phyloP scores from a whole-genome alignment of 2,888 invertebrate genomes.

The Octodonta nipae region DNA sequence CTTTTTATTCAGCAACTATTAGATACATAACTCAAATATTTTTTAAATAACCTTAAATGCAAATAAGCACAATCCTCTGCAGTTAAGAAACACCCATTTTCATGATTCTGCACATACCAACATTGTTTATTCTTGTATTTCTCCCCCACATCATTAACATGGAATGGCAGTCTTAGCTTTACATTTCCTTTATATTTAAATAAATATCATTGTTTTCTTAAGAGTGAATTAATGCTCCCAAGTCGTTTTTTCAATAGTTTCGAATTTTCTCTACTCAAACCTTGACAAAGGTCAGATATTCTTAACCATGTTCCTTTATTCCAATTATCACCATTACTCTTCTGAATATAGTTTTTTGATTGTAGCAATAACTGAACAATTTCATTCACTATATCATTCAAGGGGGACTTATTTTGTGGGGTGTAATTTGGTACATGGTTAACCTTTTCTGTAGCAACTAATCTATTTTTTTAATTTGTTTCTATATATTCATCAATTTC shows the following conservation, averaged over 20 bases:
- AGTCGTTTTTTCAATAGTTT: conserved; percentile 65
- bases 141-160: conserved; percentile 26
- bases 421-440: conserved; percentile 81
- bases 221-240: conserved; percentile 74
- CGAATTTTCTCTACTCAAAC: conserved; percentile 45
- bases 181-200: conserved; percentile 57
- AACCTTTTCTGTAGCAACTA: conserved; percentile 42
- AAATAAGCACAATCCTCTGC: conserved; percentile 57
- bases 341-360: conserved; percentile 27
- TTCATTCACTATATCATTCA: too few relatives aligned
- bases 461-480: too few relatives aligned
- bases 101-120: conserved; percentile 76
- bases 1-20: too few relatives aligned
- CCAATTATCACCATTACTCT: conserved; percentile 40
- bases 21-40: too few relatives aligned
- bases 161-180: conserved; percentile 52
- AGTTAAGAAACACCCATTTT: conserved; percentile 66
- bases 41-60: too few relatives aligned
- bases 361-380: too few relatives aligned
- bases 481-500: conserved; percentile 15
- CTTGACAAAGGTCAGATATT: conserved; percentile 48
- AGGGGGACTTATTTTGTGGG: conserved; percentile 56
- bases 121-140: conserved; percentile 49
- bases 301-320: conserved; percentile 47
- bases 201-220: conserved; percentile 71